phyloP scores from a whole-genome alignment of 2,113 vertebrate genomes.

The Ammodytes marinus region DNA sequence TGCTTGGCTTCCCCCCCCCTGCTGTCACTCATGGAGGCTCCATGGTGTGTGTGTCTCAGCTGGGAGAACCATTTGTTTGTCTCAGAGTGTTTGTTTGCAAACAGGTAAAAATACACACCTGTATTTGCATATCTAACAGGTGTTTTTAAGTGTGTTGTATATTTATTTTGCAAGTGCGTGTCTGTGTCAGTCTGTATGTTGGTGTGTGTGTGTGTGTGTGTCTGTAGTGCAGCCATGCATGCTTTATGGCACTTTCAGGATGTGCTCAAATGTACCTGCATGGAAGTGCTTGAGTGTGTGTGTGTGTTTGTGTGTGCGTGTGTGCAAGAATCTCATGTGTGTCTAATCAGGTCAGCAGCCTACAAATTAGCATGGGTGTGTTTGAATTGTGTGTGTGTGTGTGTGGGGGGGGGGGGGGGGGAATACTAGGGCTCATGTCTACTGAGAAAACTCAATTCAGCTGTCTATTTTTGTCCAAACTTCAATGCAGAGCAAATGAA shows the following conservation, averaged over 20 bases:
- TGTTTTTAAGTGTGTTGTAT: neutral
- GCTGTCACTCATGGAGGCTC: slow-evolving; percentile 72
- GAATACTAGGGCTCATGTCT: slow-evolving; percentile 27
- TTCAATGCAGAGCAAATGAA: slow-evolving; percentile 4
- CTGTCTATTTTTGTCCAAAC: slow-evolving; percentile 50
- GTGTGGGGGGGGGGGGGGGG: slow-evolving; percentile 9
- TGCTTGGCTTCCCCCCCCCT: slow-evolving; percentile 63
- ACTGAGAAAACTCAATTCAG: slow-evolving; percentile 33
- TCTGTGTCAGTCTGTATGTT: neutral
- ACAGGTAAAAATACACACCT: neutral
- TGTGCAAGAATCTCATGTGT: slow-evolving; percentile 38
- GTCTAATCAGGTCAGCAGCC: slow-evolving; percentile 63
- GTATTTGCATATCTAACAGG: slow-evolving; percentile 1
- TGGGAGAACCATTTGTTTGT: slow-evolving; percentile 34
- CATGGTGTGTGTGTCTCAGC: slow-evolving; percentile 34
- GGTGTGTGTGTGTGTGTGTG: neutral
- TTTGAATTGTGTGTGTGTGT: slow-evolving; percentile 37
- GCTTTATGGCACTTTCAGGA: neutral
- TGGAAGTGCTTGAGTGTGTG: slow-evolving; percentile 6
- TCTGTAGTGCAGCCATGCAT: neutral
- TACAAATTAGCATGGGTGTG: slow-evolving; percentile 42
- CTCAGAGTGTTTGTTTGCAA: neutral
- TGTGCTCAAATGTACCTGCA: slow-evolving; percentile 17
- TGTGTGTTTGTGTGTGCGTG: slow-evolving; percentile 12
- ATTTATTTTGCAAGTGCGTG: neutral